Percentiles rank a stretch among this genome's conserved stretches.
phyloP scores from a whole-genome alignment of 2,888 invertebrate species.

The Argyresthia goedartella region DNA sequence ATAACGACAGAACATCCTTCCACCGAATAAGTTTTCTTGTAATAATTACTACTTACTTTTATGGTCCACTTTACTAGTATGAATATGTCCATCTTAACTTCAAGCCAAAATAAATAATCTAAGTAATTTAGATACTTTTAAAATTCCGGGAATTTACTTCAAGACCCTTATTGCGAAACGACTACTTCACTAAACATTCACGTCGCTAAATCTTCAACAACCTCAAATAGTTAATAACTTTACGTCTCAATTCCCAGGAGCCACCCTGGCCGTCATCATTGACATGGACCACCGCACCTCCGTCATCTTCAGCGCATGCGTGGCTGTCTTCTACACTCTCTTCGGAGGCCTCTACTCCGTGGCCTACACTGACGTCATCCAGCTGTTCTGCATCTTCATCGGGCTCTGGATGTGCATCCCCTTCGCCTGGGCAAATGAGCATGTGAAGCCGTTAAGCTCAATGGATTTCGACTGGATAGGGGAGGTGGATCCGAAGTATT shows the following conservation, averaged over 20 bases:
- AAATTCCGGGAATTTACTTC: no score
- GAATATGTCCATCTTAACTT: no score
- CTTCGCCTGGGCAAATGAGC: slow-evolving; percentile 91
- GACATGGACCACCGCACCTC: slow-evolving; percentile 94
- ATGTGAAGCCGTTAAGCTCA: slow-evolving; percentile 84
- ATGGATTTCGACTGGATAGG: slow-evolving; percentile 95
- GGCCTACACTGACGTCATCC: slow-evolving; percentile 98
- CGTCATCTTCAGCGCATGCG: slow-evolving; percentile 94
- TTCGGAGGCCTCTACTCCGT: slow-evolving; percentile 98
- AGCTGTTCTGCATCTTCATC: slow-evolving; percentile 97
- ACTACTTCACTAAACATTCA: no score
- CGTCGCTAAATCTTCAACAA: no score
- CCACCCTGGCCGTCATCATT: slow-evolving; percentile 96
- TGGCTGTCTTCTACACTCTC: slow-evolving; percentile 97
- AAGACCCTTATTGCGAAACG: no score
- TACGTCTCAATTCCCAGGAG: slow-evolving; percentile 72
- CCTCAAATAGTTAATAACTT: no score
- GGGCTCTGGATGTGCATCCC: slow-evolving; percentile 99
- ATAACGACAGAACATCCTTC: no score
- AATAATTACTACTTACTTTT: no score
- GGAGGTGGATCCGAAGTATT: slow-evolving; percentile 76
- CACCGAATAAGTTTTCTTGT: no score
- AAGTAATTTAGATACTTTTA: no score
- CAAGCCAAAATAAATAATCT: no score
- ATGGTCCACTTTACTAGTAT: no score